Evolutionary conservation across 35 echinoderm and acorn worm species (phyloP).

Genomic region (Lytechinus variegatus): DNA sequence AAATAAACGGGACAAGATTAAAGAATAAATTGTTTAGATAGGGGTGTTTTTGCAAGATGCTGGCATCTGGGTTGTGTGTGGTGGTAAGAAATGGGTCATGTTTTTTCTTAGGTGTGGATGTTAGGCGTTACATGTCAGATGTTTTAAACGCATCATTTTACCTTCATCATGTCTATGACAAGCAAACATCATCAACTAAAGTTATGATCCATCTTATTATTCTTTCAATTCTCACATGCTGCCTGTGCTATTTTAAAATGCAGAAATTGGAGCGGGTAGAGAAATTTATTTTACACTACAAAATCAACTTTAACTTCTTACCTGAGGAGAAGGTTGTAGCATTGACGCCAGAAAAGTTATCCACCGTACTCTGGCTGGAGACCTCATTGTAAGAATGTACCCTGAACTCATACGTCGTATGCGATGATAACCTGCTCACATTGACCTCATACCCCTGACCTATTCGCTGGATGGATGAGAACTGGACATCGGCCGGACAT

Average conservation of each 20-base stretch:
- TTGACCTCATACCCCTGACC: constrained; percentile 62
- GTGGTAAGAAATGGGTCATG: neutral
- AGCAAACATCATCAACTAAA: neutral
- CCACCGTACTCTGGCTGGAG: constrained; percentile 60
- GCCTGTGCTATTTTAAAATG: neutral
- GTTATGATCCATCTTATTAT: neutral
- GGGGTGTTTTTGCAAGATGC: constrained; percentile 42
- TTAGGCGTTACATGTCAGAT: constrained; percentile 25
- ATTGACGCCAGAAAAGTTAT: constrained; percentile 64
- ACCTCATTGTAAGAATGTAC: constrained; percentile 82
- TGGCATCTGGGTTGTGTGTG: neutral
- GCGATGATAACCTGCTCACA: constrained; percentile 79
- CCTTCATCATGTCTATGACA: constrained; percentile 17
- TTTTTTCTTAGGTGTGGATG: constrained; percentile 18
- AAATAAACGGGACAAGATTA: constrained; percentile 32
- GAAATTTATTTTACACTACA: neutral
- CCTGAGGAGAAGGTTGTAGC: constrained; percentile 94
- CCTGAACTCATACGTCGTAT: constrained; percentile 87
- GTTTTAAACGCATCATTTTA: neutral
- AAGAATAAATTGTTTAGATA: constrained; percentile 38
- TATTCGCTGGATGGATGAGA: constrained; percentile 60
- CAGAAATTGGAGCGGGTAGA: neutral
- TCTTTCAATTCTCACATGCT: neutral
- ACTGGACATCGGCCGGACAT: constrained; percentile 76
- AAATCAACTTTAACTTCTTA: constrained; percentile 21